phyloP scores from a whole-genome alignment of 1,140 invertebrate species.

The Drosophila willistoni region DNA sequence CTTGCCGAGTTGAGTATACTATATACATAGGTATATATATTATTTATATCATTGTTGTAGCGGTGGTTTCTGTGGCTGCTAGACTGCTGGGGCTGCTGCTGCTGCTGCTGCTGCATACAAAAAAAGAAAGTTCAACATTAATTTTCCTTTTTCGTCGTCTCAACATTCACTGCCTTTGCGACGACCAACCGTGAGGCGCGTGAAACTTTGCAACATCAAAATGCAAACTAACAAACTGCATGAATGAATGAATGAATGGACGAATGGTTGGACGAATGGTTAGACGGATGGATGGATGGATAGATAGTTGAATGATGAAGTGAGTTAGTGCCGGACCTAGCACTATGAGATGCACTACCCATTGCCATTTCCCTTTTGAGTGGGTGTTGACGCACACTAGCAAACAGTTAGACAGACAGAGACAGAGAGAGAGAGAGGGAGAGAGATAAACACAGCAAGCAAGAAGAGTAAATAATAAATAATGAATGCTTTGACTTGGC shows the following conservation, averaged over 20 bases:
- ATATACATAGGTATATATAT: conserved; percentile 52
- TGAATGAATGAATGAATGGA: conserved; percentile 66
- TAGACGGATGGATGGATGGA: conserved; percentile 56
- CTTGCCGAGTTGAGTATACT: conserved; percentile 32
- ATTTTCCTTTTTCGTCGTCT: conserved; percentile 76
- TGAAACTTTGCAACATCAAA: conserved; percentile 73
- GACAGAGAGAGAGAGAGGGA: background rate
- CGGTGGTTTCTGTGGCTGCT: conserved; percentile 44
- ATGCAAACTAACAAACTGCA: conserved; percentile 64
- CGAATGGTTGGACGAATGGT: conserved; percentile 12
- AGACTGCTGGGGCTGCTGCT: conserved; percentile 35
- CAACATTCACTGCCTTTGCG: conserved; percentile 72
- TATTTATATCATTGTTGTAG: conserved; percentile 72
- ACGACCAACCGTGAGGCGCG: conserved; percentile 27
- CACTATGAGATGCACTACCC: conserved; percentile 37
- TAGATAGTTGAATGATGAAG: conserved; percentile 45
- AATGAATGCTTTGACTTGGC: conserved; percentile 20
- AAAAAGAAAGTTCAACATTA: conserved; percentile 79
- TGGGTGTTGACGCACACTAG: conserved; percentile 49
- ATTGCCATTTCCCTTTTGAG: conserved; percentile 46
- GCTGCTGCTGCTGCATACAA: conserved; percentile 60
- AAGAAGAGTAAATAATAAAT: conserved; percentile 34
- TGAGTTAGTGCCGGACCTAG: conserved; percentile 60
- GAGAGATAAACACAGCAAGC: no score
- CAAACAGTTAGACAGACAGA: no score